These are phyloP conservation scores for Frieseomelitta varia DNA, from an alignment of 1,140 invertebrate genomes.

Conservation along the genomic window DNA sequence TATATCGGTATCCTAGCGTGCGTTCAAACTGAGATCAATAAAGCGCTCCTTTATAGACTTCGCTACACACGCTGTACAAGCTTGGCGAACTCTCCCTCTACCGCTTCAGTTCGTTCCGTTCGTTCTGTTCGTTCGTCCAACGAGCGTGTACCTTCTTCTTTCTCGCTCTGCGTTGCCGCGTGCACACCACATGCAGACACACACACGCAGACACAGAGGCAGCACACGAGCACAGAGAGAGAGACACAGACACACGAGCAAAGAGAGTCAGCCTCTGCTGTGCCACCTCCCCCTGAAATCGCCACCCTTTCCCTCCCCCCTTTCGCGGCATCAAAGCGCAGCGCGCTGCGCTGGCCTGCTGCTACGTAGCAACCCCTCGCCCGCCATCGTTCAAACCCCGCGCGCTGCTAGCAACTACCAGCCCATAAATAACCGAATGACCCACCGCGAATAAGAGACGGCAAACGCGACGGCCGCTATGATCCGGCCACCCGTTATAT, in stretches of 20 bases:
- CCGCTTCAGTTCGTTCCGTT: conserved; percentile 1
- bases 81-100: conserved; percentile 72
- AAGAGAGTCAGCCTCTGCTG: conserved; percentile 55
- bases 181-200: background rate
- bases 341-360: conserved; percentile 26
- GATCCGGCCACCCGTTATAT: conserved; percentile 69
- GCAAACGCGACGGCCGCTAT: conserved; percentile 43
- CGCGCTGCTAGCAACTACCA: conserved; percentile 63
- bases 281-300: conserved; percentile 66
- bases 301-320: conserved; percentile 52
- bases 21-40: conserved; percentile 82
- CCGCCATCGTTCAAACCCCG: conserved; percentile 66
- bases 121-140: background rate
- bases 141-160: conserved; percentile 26
- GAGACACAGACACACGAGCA: conserved; percentile 24
- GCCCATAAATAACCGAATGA: conserved; percentile 79
- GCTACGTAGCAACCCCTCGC: conserved; percentile 64
- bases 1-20: conserved; percentile 79
- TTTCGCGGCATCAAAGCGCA: conserved; percentile 54
- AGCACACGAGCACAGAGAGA: background rate
- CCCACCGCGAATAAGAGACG: conserved; percentile 73
- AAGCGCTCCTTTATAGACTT: conserved; percentile 82
- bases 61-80: conserved; percentile 78
- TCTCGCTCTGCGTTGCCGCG: conserved; percentile 10
- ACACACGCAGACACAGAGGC: background rate